Conservation (phyloP, 2,888 invertebrate species). For the Dusona sp. region DNA sequence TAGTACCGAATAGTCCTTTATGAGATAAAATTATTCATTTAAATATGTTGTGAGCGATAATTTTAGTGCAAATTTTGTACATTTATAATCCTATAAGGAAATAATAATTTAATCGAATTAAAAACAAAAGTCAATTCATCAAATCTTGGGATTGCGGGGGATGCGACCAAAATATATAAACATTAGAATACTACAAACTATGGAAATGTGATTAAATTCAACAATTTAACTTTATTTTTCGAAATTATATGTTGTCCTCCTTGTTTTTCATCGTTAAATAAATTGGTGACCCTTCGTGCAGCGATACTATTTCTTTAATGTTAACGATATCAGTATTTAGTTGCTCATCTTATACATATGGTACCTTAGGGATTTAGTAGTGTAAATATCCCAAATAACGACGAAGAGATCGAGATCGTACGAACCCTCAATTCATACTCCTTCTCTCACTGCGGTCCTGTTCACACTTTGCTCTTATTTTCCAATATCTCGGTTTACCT, state of each 20-base stretch:
- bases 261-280: no score
- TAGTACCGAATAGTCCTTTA: not conserved
- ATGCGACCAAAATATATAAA: no score
- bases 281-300: no score
- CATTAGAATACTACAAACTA: no score
- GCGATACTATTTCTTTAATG: not conserved
- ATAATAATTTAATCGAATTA: no score
- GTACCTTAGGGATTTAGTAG: not conserved
- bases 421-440: conserved; percentile 18
- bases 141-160: no score
- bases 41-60: not conserved
- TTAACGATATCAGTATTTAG: not conserved
- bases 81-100: no score
- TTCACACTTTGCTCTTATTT: conserved; percentile 72
- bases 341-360: not conserved
- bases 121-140: no score
- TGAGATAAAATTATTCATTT: not conserved
- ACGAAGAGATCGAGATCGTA: conserved; percentile 2
- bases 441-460: conserved; percentile 72
- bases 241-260: no score
- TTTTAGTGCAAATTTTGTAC: no score
- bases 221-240: no score
- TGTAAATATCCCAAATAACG: not conserved
- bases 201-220: no score
- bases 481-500: conserved; percentile 64